Base-by-base conservation (phyloP, 2,888 invertebrate species). In the Baronia brevicornis region DNA sequence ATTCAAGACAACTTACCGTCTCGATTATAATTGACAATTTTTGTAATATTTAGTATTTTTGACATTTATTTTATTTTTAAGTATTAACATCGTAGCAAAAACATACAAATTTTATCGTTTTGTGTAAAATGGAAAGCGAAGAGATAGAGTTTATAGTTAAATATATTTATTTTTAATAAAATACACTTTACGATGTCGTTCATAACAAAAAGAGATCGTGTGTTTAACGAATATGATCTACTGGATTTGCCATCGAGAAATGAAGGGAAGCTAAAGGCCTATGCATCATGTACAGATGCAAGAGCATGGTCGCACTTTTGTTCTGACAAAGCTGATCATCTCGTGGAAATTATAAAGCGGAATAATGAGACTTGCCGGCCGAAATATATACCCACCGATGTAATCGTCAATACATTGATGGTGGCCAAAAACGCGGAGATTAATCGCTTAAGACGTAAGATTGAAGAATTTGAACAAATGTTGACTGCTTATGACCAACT, bases 291-390 rank as follows among this genome's bases (percentile, higher is more conserved):
- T 28, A 86, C 85, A 2, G 88, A 88, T 54, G 69, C 84, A 3
- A 62, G 88, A 35, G 86, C 87, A 1, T 88, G 88, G 88, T 84
- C 85, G 4, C 84, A 84, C 48, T 82, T 84, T 48, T 65, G 71
- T 32, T 77, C 87, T 20, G 86, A 87, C 34, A 78, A 87, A 45
- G 74, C 78, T 22, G 86, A 87, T 54, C 87, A 88, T 46, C 73
- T 88, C 41, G 67, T 87, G 11, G 88, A 88, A 29, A 54, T 86
- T 33, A 80, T 87, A 33, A 84, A 80, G 44, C 55, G 73, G 17
- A 84, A 84, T 53, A 77, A 75, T 31, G 74, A 75, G 26, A 67
- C 48, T 3, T 59, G 68, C 32, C 58, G 66, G 2, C 61, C 71
- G 1, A 80, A 82, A 51, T 82, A 79, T 34, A 42, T 84, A 25